These are phyloP conservation scores for Epirrhoe tristata DNA, from an alignment of 2,888 invertebrate genomes.

Conservation along the genomic window DNA sequence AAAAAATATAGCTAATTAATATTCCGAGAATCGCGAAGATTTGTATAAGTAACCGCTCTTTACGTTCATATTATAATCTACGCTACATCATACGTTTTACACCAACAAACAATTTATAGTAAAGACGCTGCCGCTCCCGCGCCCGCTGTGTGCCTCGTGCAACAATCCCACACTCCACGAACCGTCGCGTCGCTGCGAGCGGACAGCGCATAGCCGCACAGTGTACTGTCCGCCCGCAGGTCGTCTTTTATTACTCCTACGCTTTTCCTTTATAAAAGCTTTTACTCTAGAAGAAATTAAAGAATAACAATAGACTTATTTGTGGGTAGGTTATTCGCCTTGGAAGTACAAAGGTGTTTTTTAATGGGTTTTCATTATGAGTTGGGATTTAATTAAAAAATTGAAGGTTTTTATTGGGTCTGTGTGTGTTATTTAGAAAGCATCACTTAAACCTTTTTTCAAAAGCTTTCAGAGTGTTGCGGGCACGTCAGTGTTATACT, in stretches of 20 bases:
- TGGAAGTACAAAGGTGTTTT: background rate
- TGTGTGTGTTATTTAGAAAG: background rate
- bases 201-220: too few species aligned
- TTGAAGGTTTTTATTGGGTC: background rate
- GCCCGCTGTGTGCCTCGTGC: too few species aligned
- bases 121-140: too few species aligned
- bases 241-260: background rate
- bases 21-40: too few species aligned
- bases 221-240: too few species aligned
- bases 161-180: too few species aligned
- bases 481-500: background rate
- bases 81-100: too few species aligned
- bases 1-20: too few species aligned
- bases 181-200: too few species aligned
- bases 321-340: background rate
- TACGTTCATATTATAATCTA: too few species aligned
- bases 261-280: conserved; percentile 12
- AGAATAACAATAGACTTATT: conserved; percentile 48
- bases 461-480: background rate
- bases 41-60: too few species aligned
- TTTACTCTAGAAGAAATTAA: conserved; percentile 51
- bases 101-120: too few species aligned
- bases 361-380: conserved; percentile 1
- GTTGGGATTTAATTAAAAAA: background rate
- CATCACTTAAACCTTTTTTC: background rate